Evolutionary conservation across 2,888 invertebrate species (phyloP).

Genomic region (Prosopocoilus inquinatus): DNA sequence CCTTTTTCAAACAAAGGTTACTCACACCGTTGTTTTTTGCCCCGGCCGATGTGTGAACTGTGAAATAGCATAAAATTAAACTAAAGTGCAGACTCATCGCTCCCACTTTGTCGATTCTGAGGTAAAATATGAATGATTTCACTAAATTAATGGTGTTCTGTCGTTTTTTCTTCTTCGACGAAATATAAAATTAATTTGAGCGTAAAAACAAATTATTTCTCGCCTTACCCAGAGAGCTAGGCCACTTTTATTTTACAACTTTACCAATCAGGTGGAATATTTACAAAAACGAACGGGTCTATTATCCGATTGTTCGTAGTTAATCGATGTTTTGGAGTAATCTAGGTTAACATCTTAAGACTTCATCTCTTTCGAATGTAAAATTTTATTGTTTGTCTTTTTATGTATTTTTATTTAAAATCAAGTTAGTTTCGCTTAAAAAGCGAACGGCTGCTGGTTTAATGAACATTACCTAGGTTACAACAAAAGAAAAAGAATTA

Average conservation of each 20-base stretch:
- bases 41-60: slow-evolving; percentile 36
- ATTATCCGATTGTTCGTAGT: not conserved
- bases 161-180: slow-evolving; percentile 26
- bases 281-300: slow-evolving; percentile 1
- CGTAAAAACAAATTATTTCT: slow-evolving; percentile 1
- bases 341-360: no score
- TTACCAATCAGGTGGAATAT: not conserved
- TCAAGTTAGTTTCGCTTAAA: no score
- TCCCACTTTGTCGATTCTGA: slow-evolving; percentile 34
- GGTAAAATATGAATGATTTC: slow-evolving; percentile 41
- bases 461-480: no score
- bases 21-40: slow-evolving; percentile 22
- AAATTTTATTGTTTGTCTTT: no score
- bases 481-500: no score
- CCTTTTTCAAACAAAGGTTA: slow-evolving; percentile 29
- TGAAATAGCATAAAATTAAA: slow-evolving; percentile 44
- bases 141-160: slow-evolving; percentile 34
- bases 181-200: slow-evolving; percentile 7
- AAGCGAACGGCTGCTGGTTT: no score
- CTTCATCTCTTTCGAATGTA: no score
- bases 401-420: no score
- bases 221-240: no score
- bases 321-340: not conserved
- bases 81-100: slow-evolving; percentile 36
- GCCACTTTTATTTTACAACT: no score